Conservation (phyloP, 23 tunicate genomes). For the Diplosoma virens region DNA sequence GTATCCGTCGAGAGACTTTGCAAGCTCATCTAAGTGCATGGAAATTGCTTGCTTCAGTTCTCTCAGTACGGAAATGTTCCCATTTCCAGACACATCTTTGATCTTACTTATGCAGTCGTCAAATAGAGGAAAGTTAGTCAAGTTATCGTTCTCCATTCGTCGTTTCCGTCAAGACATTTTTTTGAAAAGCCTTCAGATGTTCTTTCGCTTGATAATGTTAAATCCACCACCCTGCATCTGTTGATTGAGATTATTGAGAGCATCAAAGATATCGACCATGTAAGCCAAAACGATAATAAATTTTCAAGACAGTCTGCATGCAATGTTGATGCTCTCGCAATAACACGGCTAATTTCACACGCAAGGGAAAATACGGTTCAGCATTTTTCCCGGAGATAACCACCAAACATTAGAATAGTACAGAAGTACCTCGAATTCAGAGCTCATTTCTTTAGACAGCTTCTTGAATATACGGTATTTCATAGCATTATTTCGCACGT, state of each 20-base stretch:
- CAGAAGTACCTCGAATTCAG: constrained; percentile 61
- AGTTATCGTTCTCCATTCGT: constrained; percentile 16
- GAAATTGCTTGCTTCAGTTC: constrained; percentile 55
- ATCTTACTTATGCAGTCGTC: constrained; percentile 41
- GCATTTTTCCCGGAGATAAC: constrained; percentile 41
- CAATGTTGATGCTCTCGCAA: constrained; percentile 45
- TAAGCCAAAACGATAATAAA: constrained; percentile 37
- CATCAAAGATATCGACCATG: constrained; percentile 56
- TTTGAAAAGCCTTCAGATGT: constrained; percentile 21
- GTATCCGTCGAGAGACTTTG: constrained; percentile 44
- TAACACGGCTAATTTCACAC: constrained; percentile 24
- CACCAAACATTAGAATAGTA: constrained; percentile 56
- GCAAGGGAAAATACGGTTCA: constrained; percentile 41
- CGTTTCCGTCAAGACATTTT: neutral
- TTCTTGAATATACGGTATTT: constrained; percentile 42
- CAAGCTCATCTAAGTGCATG: constrained; percentile 51
- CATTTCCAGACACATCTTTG: constrained; percentile 35
- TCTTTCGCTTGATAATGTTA: constrained; percentile 46
- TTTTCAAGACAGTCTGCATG: constrained; percentile 31
- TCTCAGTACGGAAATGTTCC: constrained; percentile 37
- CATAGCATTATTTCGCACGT: constrained; percentile 16
- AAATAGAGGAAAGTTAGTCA: constrained; percentile 39
- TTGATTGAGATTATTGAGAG: too few relatives aligned
- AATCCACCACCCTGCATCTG: constrained; percentile 49
- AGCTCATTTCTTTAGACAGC: constrained; percentile 58